Base-by-base conservation (phyloP, 2,888 invertebrate species). In the Conchocele bisecta region DNA sequence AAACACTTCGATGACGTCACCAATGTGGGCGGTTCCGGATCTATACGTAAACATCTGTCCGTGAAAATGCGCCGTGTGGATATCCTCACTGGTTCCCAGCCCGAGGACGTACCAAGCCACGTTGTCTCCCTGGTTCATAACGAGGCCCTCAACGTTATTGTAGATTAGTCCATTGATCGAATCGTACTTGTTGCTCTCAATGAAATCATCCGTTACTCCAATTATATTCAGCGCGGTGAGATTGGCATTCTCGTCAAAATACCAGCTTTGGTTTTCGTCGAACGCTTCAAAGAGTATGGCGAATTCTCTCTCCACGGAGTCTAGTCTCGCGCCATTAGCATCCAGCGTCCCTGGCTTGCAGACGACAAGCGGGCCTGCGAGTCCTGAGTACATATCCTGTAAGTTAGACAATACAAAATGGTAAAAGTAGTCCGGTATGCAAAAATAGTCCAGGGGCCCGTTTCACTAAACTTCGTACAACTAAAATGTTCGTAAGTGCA, bases 211-310 rank as follows among this genome's bases (percentile, higher is more conserved):
- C 3, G 56, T 54, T 0, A 41, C 20, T 6, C 69, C 64, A 15
- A 7, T 28, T 41, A 70, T 64, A 3, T 69, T 66, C 6, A 17
- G n/a, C 22, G 81, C 75, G 15, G 73, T 75, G 39, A 81, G 81
- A 13, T 67, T 76, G 29, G 65, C 33, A 64, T 88, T 88, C 51
- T 87, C 82, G 3, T 76, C 67, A 9, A 87, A 42, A 61, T 86
- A 88, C 79, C 83, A 84, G 44, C 87, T 86, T 26, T 67, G 53
- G 48, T 83, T 86, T 68, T 88, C 88, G 50, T 88, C 79, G 51
- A 86, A 81, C 4, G 87, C 82, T 48, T 72, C 57, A 63, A 87
- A 86, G 17, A 87, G 59, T 5, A 87, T 63, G 13, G 83, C 82
- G 59, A 84, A 86, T 54, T 88, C 88, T 28, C 63, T 66, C 46